Conservation (phyloP, 2,888 invertebrate genomes). For the Temnothorax unifasciatus region DNA sequence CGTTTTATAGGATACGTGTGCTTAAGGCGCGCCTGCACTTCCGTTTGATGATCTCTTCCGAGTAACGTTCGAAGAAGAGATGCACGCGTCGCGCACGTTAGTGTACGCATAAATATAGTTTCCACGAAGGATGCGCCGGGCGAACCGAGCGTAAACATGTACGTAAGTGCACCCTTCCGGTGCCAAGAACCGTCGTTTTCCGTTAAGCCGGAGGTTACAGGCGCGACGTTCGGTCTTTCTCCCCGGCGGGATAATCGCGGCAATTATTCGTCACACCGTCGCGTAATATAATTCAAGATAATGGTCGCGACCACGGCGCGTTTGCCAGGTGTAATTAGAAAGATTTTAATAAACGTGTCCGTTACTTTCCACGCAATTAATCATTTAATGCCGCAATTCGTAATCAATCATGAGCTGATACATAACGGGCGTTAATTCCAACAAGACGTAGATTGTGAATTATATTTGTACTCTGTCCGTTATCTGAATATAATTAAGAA, state of each 20-base stretch:
- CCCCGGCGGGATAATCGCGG: constrained; percentile 26
- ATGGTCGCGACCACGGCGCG: constrained; percentile 30
- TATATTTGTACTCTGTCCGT: neutral
- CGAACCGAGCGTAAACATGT: constrained; percentile 14
- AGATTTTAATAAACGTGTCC: constrained; percentile 52
- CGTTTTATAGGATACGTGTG: neutral
- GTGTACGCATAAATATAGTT: neutral
- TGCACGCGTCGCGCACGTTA: neutral
- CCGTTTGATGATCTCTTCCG: constrained; percentile 2
- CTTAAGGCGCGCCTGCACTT: neutral
- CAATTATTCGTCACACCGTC: constrained; percentile 59
- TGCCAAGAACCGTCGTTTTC: constrained; percentile 52
- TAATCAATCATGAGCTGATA: constrained; percentile 6
- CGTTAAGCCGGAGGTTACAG: constrained; percentile 50
- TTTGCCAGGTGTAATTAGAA: constrained; percentile 46
- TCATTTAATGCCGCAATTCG: constrained; percentile 22
- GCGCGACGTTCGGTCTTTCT: constrained; percentile 2
- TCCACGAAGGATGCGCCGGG: constrained; percentile 20
- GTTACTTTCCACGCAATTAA: constrained; percentile 56
- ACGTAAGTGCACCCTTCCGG: constrained; percentile 54
- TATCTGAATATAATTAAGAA: neutral
- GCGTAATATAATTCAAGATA: constrained; percentile 49
- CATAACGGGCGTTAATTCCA: neutral
- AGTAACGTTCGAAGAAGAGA: constrained; percentile 33
- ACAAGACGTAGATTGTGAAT: neutral